Percentiles rank a stretch among this genome's conserved stretches.
These are phyloP conservation scores for Ploceus nigricollis DNA, from an alignment of 2,113 vertebrate genomes.

Conservation along the genomic window DNA sequence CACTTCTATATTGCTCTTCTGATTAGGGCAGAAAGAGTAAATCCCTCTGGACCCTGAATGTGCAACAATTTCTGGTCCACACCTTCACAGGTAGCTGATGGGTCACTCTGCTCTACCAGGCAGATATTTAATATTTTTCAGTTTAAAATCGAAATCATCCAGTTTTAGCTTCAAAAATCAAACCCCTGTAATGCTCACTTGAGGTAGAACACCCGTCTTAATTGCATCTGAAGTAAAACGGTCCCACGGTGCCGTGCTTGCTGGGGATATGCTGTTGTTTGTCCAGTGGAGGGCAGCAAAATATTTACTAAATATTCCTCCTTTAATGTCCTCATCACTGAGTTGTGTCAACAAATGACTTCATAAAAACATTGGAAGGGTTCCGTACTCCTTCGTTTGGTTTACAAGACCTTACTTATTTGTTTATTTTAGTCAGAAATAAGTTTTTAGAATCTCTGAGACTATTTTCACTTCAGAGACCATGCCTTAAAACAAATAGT, in stretches of 20 bases:
- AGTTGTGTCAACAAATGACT: background rate
- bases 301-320: background rate
- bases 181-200: background rate
- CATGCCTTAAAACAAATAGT: background rate
- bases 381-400: background rate
- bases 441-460: background rate
- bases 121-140: background rate
- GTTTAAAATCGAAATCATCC: background rate
- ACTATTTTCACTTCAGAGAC: background rate
- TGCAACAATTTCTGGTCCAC: rapidly evolving
- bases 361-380: background rate
- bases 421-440: background rate
- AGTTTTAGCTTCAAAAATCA: background rate
- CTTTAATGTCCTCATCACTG: background rate
- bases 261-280: background rate
- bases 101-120: background rate
- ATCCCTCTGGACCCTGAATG: background rate
- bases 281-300: constrained; percentile 69
- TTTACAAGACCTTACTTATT: background rate
- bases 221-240: background rate
- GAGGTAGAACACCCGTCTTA: background rate
- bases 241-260: rapidly evolving
- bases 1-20: background rate
- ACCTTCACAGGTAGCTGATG: background rate
- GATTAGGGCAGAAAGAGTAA: background rate